Base-by-base conservation (phyloP, 2,888 invertebrate species). In the Ochropleura plecta region DNA sequence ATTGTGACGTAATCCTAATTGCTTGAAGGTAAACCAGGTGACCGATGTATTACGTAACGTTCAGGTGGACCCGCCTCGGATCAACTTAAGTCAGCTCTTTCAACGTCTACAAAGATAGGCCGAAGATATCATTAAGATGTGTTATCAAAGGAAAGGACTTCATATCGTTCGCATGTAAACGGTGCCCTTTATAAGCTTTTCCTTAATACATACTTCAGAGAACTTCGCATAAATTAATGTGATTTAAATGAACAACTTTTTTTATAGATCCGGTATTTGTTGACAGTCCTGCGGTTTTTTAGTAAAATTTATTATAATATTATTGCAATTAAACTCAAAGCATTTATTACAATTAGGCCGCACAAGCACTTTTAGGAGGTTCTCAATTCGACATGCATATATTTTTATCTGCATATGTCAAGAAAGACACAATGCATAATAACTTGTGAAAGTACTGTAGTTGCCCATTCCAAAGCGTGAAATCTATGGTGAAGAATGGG, bases 1-100 rank as follows among this genome's bases (percentile, higher is more conserved):
- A 63, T 70, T 66, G 78, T 64, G 66, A 42, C 20, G 9, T 79
- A 62, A 73, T 81, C 84, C 40, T 57, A 70, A 83, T 73, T 73
- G 51, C 81, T 79, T 51, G 46, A 44, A 42, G 48, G 51, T 20
- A 6, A 14, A 14, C 40, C 20, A 30, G 44, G 44, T 66, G 57
- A 55, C 18, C 57, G 46, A 5, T 53, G 46, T 63, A 62, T 63
- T 57, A 57, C 57, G 55, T 16, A 40, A 40, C 12, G 49, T 20
- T 7, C 40, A 42, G 42, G 2, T 57, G 40, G 49, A 46, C 8
- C 49, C n/a, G 14, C 40, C 14, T 16, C 48, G 30, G 14, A 62
- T 72, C 10, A 3, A 65, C 60, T 64, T 48, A 30, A 59, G 18
- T 59, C 51, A 60, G 49, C 18, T 64, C 10, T 63, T 81, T 59